Conservation (phyloP, 1,140 invertebrate species). For the Drosophila ananassae region DNA sequence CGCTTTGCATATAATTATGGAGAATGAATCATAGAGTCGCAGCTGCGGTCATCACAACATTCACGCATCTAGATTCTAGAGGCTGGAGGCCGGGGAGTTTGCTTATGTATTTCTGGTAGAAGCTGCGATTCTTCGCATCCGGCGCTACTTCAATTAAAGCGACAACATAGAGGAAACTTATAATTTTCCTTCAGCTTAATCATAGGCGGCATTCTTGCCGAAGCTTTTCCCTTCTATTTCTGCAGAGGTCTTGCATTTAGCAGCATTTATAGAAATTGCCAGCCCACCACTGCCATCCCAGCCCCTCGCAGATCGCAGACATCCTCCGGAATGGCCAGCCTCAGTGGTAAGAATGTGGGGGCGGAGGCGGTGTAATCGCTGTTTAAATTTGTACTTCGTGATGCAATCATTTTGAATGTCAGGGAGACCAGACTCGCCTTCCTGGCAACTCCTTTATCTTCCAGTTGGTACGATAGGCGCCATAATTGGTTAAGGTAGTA, state of each 20-base stretch:
- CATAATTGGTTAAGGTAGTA: constrained; percentile 68
- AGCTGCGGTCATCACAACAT: constrained; percentile 66
- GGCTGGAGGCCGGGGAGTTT: constrained; percentile 27
- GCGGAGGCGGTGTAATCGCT: constrained; percentile 58
- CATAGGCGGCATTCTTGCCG: constrained; percentile 65
- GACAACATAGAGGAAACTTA: constrained; percentile 78
- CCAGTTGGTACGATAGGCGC: constrained; percentile 68
- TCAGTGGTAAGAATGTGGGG: constrained; percentile 25
- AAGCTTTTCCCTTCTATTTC: constrained; percentile 26
- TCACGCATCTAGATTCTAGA: constrained; percentile 50
- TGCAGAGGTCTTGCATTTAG: constrained; percentile 59
- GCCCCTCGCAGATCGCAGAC: neutral
- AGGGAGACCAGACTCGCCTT: constrained; percentile 19
- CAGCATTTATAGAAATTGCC: constrained; percentile 77
- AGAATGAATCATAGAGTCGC: constrained; percentile 59
- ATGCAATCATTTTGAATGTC: constrained; percentile 79
- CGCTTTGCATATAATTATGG: constrained; percentile 63
- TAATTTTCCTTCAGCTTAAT: constrained; percentile 77
- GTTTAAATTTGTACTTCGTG: constrained; percentile 82
- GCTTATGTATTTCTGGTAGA: constrained; percentile 16
- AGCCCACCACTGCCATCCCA: constrained; percentile 34
- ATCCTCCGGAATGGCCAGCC: constrained; percentile 57
- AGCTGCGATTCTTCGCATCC: constrained; percentile 51
- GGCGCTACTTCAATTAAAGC: constrained; percentile 74
- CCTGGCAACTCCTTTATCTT: constrained; percentile 19